A percentile compares a stretch with the other conserved stretches of the same genome.
Evolutionary conservation across 2,797 vertebrate species (phyloP).

Genomic region (Arrhamphus sclerolepis): DNA sequence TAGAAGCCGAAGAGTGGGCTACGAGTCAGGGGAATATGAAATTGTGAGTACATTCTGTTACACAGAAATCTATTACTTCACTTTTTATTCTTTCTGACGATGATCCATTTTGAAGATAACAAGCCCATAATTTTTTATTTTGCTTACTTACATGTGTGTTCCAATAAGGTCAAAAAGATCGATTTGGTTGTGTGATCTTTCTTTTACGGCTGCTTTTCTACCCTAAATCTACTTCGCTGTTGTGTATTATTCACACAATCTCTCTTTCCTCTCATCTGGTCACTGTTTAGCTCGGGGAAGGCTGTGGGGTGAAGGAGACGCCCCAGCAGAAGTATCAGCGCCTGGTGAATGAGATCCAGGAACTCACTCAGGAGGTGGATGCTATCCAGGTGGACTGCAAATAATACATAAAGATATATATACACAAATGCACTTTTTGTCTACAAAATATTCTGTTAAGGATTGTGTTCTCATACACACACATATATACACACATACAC

Average conservation of each 20-base stretch:
- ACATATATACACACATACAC: no score
- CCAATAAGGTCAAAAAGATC: constrained; percentile 4
- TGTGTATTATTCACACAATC: constrained; percentile 13
- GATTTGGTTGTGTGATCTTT: constrained; percentile 1
- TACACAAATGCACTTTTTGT: no score
- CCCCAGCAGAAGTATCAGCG: constrained; percentile 96
- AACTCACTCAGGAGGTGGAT: constrained; percentile 91
- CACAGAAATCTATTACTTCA: constrained; percentile 10
- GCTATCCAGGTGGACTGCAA: constrained; percentile 84
- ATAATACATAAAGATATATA: no score
- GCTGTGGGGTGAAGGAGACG: constrained; percentile 90
- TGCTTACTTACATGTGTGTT: constrained; percentile 10
- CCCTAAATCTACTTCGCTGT: constrained; percentile 1
- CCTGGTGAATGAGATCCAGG: constrained; percentile 92
- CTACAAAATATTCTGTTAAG: no score
- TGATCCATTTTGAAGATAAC: not conserved
- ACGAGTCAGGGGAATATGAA: constrained; percentile 94
- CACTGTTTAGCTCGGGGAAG: constrained; percentile 86
- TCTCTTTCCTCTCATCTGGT: constrained; percentile 6
- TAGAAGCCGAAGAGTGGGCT: constrained; percentile 89
- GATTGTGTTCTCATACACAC: no score
- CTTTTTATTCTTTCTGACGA: constrained; percentile 8
- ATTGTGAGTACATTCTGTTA: constrained; percentile 84
- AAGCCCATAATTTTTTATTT: constrained; percentile 1
- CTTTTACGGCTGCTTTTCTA: not conserved